phyloP scores from a whole-genome alignment of 1,140 invertebrate species.

The Drosophila chauvacae region DNA sequence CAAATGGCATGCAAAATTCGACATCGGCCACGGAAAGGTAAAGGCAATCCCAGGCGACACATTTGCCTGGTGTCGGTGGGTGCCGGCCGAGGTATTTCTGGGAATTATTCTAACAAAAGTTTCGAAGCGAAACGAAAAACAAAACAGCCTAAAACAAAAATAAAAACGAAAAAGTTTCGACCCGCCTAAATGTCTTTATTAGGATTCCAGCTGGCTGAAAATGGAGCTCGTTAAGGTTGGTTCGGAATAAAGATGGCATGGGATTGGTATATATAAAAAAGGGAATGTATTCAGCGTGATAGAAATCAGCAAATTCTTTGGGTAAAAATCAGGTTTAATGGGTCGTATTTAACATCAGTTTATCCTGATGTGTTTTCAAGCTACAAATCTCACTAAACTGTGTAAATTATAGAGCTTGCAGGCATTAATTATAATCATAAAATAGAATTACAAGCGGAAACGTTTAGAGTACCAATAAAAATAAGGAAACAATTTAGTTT shows the following conservation, averaged over 20 bases:
- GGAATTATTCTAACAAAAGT: conserved; percentile 50
- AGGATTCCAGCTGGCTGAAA: conserved; percentile 44
- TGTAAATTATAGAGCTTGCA: not conserved
- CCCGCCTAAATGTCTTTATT: conserved; percentile 75
- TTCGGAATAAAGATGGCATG: conserved; percentile 28
- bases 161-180: conserved; percentile 62
- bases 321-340: not conserved
- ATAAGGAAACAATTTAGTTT: conserved; percentile 9
- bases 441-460: not conserved
- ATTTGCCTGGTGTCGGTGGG: conserved; percentile 49
- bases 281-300: not conserved
- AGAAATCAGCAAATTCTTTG: not conserved
- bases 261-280: not conserved
- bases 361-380: not conserved
- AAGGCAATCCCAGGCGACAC: conserved; percentile 62
- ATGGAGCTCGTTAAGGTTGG: conserved; percentile 46
- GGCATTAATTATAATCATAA: conserved; percentile 9
- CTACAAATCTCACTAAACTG: not conserved
- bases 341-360: not conserved
- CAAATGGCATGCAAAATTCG: conserved; percentile 82
- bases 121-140: conserved; percentile 2
- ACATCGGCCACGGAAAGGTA: conserved; percentile 39
- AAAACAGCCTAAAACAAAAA: conserved; percentile 8
- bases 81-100: conserved; percentile 40
- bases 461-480: not conserved